Base-by-base conservation (phyloP, 2,797 vertebrate genomes). In the Pteronotus mesoamericanus region DNA sequence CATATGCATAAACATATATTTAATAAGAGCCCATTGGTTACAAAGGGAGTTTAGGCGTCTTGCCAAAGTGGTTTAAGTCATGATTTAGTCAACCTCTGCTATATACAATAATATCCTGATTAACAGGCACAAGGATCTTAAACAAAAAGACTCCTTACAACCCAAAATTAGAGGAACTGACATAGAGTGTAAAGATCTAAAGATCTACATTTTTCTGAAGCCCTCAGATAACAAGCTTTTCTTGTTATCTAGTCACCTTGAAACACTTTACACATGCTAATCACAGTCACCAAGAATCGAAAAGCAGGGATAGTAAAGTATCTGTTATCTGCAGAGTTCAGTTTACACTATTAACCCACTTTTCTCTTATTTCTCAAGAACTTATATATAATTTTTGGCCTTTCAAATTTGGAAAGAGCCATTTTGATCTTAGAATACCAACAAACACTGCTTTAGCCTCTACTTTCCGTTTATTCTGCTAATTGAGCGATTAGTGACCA, bases 361-460 rank as follows among this genome's bases (percentile, higher is more conserved):
- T 97, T 91, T 74, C 55, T 94, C 64, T 96, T 42, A 82, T 93
- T 94, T 92, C 72, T 92, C 44, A 94, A 92, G 39, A 74, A 64
- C 22, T 84, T 87, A 21, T 89, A 29, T 89, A 19, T 85, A 96
- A 88, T 66, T 89, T 69, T 86, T 72, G 42, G 74, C 48, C 69
- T 96, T 93, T 82, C 75, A 78, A 26, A 59, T 89, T 79, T 84
- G 46, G 22, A 69, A 88, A 86, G 22, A 89, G 24, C 72, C 66
- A 18, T 86, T 96, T 83, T 88, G 69, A 57, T 89, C 46, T 55
- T 29, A 69, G 39, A 92, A 53, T 29, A 74, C 9, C 37, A 69
- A 66, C 10, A 78, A 80, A 78, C 11, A 39, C 84, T 34, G 48
- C 51, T 59, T 71, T 66, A 66, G 61, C 57, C 37, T 95, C 29